Evolutionary conservation across 2,888 invertebrate genomes (phyloP).

Genomic region (Dione juno): DNA sequence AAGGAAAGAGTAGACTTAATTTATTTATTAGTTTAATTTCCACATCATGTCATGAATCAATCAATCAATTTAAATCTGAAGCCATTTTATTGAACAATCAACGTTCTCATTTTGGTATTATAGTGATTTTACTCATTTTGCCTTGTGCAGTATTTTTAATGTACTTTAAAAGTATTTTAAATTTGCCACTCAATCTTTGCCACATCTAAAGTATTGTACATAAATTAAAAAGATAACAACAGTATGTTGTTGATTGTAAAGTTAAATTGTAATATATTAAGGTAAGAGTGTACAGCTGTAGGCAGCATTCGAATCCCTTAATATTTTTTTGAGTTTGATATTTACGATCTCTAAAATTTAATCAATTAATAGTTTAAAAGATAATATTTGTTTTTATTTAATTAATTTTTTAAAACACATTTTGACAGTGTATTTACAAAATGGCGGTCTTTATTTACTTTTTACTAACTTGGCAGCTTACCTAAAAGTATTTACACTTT

Average conservation of each 20-base stretch:
- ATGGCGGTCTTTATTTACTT: conserved; percentile 27
- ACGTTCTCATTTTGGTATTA: conserved; percentile 1
- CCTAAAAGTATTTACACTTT: conserved; percentile 28
- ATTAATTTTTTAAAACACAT: conserved; percentile 14
- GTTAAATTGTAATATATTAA: conserved; percentile 43
- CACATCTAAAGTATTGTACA: conserved; percentile 47
- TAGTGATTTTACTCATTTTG: conserved; percentile 2
- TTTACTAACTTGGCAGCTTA: conserved; percentile 36
- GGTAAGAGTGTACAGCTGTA: conserved; percentile 35
- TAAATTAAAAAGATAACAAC: conserved; percentile 40
- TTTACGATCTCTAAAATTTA: conserved; percentile 38
- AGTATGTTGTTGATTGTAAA: conserved; percentile 40
- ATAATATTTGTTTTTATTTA: conserved; percentile 15
- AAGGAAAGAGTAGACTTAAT: too few species aligned
- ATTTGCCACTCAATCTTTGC: conserved; percentile 51
- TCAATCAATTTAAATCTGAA: too few species aligned
- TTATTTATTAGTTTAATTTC: too few species aligned
- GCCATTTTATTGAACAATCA: background rate
- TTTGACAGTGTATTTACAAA: conserved; percentile 34
- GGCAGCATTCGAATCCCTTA: conserved; percentile 30
- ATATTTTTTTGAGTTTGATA: conserved; percentile 31
- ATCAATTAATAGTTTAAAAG: conserved; percentile 25
- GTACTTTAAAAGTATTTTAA: conserved; percentile 40
- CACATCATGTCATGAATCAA: too few species aligned
- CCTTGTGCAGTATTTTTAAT: conserved; percentile 53